Base-by-base conservation (phyloP, 1,140 invertebrate species). In the Drosophila parabipectinata region DNA sequence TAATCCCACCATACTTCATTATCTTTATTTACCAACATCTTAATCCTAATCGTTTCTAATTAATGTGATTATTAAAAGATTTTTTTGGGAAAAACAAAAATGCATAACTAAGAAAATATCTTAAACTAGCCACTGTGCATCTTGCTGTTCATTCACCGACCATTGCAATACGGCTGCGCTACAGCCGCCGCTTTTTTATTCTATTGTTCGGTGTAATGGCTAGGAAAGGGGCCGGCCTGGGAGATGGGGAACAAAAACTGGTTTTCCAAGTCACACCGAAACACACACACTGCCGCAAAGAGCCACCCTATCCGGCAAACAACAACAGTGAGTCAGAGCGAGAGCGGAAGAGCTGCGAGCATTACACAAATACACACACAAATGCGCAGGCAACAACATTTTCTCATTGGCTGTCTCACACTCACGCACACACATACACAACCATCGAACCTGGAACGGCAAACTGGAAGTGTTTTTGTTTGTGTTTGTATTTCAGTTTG, bases 121-220 rank as follows among this genome's bases (percentile, higher is more conserved):
- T 10, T 10, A 9, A 10, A 4, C 3, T 14, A n/a, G 1, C 47
- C 72, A 75, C 72, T 66, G 72, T 75, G 60, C 60, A 3, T 28
- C 12, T n/a, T n/a, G 34, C 77, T 79, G 87, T 90, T 90, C 87
- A 90, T 90, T 90, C 87, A 90, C 87, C 87, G 88, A 85, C 87
- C 82, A 58, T 68, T 90, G 83, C 83, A 83, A 71, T 88, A 88
- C 82, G 79, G 41, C 83, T 87, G 82, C 79, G 83, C 79, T 52
- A 75, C 64, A 61, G 72, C 54, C 10, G 72, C 32, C 47, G 66
- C 44, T 51, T 59, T 61, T 67, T 77, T 48, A 39, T 71, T 39
- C 55, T 73, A 84, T 45, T 76, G 57, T 62, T 72, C 66, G 60
- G 63, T 74, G 77, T 78, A 82, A 87, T 47, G 18, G 15, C 15